Evolutionary conservation across 2,113 vertebrate genomes (phyloP).

Genomic region (Bungarus multicinctus): DNA sequence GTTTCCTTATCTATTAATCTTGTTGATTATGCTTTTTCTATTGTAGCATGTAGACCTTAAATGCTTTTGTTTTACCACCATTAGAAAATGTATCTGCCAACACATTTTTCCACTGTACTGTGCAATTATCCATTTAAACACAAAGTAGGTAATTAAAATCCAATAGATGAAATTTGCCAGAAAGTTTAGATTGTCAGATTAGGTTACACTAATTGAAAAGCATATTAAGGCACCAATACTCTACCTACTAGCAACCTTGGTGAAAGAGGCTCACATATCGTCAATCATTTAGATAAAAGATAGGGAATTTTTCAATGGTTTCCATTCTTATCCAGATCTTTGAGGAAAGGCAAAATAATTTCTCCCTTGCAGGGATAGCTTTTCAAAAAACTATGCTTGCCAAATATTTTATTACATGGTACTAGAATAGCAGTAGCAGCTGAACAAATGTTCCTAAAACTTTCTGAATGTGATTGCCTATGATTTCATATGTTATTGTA

Average conservation of each 20-base stretch:
- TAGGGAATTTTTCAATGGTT: neutral
- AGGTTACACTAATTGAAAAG: too few relatives aligned
- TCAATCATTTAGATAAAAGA: neutral
- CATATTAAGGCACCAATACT: neutral
- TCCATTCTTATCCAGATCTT: neutral
- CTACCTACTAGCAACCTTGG: neutral
- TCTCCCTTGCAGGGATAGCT: neutral
- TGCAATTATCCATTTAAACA: neutral
- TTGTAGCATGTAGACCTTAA: neutral
- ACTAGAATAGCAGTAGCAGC: neutral
- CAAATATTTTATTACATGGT: neutral
- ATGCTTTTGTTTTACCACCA: neutral
- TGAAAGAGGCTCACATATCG: neutral
- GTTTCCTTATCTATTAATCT: neutral
- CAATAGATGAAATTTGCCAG: neutral
- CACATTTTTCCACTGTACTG: neutral
- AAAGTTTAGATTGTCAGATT: neutral
- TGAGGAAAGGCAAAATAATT: neutral
- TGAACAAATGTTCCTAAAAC: neutral
- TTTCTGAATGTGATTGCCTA: neutral
- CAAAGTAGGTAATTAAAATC: neutral
- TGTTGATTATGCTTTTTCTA: neutral
- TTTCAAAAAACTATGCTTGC: neutral
- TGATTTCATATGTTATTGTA: neutral
- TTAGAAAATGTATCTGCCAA: neutral